Conservation (phyloP, 2,888 invertebrate species). For the Drosophila putrida region DNA sequence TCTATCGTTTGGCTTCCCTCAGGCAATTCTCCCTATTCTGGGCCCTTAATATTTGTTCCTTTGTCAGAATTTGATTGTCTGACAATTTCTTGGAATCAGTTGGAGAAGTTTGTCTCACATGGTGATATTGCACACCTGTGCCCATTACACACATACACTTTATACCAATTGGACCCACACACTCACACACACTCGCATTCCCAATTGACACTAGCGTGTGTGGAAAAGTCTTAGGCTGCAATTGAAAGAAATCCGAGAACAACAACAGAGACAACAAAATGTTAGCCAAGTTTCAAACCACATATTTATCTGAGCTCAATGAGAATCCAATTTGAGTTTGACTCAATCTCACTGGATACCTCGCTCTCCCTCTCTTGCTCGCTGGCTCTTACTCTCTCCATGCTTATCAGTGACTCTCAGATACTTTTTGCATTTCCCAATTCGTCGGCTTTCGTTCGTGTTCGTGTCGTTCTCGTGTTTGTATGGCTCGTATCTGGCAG, state of each 20-base stretch:
- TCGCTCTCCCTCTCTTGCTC: neutral
- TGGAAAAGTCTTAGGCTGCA: constrained; percentile 31
- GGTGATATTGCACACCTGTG: constrained; percentile 45
- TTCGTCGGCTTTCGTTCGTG: constrained; percentile 32
- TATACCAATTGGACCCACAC: constrained; percentile 14
- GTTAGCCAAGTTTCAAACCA: constrained; percentile 62
- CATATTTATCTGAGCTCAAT: constrained; percentile 62
- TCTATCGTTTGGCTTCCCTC: neutral
- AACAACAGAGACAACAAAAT: constrained; percentile 3
- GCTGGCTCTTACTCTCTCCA: neutral
- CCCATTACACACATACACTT: constrained; percentile 16
- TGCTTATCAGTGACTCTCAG: constrained; percentile 45
- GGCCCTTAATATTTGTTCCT: neutral
- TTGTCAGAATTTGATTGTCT: constrained; percentile 4
- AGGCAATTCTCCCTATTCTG: neutral
- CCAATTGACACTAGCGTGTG: constrained; percentile 23
- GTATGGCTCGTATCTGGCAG: constrained; percentile 9
- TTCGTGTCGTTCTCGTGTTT: constrained; percentile 19
- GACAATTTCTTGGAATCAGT: constrained; percentile 32
- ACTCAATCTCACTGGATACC: constrained; percentile 19
- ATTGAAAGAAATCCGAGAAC: constrained; percentile 14
- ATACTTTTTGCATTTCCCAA: constrained; percentile 45
- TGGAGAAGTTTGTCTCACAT: constrained; percentile 16
- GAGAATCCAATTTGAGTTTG: constrained; percentile 64
- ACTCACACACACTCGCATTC: constrained; percentile 5